These are phyloP conservation scores for Eupithecia abbreviata DNA, from an alignment of 2,888 invertebrate genomes.

Conservation along the genomic window DNA sequence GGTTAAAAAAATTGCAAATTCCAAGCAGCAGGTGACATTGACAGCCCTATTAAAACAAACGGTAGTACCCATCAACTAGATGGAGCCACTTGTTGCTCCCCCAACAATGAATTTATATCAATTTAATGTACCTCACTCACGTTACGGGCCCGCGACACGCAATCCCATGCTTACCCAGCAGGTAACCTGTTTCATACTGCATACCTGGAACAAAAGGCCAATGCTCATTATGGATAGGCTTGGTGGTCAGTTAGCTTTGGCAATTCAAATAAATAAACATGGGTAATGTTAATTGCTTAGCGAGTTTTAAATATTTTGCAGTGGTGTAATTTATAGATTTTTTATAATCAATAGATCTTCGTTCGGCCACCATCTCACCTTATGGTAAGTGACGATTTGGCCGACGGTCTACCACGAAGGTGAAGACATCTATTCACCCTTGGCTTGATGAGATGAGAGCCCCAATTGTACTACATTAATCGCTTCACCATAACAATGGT, in stretches of 20 bases:
- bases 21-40: constrained; percentile 35
- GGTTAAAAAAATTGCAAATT: not conserved
- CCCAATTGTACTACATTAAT: no score
- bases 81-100: constrained; percentile 78
- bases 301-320: not conserved
- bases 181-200: constrained; percentile 11
- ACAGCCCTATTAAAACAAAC: constrained; percentile 67
- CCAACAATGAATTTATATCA: constrained; percentile 75
- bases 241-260: not conserved
- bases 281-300: not conserved
- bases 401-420: no score
- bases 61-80: constrained; percentile 55
- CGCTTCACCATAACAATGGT: no score
- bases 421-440: no score
- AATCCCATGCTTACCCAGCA: constrained; percentile 27
- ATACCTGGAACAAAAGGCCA: constrained; percentile 33
- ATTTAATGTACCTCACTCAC: constrained; percentile 50
- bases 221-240: constrained; percentile 7
- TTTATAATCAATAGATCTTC: no score
- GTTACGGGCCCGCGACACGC: constrained; percentile 46
- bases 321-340: not conserved
- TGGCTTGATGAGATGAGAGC: no score
- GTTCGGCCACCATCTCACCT: no score
- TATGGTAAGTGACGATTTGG: no score
- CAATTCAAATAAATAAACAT: constrained; percentile 1